Percentiles rank a stretch among this genome's conserved stretches.
Conservation (phyloP, 2,888 invertebrate species). For the Lagria hirta region DNA sequence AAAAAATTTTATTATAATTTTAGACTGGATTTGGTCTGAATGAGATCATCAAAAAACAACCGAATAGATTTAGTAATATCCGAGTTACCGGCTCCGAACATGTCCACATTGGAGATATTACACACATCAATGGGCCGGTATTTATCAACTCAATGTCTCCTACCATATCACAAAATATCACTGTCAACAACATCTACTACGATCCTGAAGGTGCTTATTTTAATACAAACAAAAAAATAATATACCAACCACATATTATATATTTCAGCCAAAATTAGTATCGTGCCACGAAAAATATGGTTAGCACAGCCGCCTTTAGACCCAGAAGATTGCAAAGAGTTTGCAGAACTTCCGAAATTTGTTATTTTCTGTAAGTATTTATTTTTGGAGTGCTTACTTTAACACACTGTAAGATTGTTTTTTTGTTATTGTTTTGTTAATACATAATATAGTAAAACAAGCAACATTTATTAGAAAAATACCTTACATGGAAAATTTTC, state of each 20-base stretch:
- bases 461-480: too few species aligned
- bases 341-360: constrained; percentile 52
- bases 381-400: too few species aligned
- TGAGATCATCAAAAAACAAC: constrained; percentile 8
- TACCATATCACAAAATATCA: constrained; percentile 26
- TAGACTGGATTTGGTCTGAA: too few species aligned
- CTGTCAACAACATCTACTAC: constrained; percentile 14
- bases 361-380: constrained; percentile 56
- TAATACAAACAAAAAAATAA: not conserved
- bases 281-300: constrained; percentile 53
- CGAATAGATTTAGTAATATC: constrained; percentile 27
- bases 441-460: too few species aligned
- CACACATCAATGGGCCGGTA: constrained; percentile 56
- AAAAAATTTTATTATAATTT: too few species aligned
- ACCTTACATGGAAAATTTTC: too few species aligned
- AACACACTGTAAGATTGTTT: too few species aligned
- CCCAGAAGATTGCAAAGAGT: constrained; percentile 37
- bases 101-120: constrained; percentile 57
- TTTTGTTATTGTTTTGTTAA: too few species aligned
- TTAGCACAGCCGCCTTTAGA: constrained; percentile 55
- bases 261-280: constrained; percentile 19
- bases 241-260: not conserved
- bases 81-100: constrained; percentile 53
- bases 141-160: constrained; percentile 43
- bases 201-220: not conserved